Evolutionary conservation across 2,113 vertebrate genomes (phyloP).

Genomic region (Lasiurus borealis): DNA sequence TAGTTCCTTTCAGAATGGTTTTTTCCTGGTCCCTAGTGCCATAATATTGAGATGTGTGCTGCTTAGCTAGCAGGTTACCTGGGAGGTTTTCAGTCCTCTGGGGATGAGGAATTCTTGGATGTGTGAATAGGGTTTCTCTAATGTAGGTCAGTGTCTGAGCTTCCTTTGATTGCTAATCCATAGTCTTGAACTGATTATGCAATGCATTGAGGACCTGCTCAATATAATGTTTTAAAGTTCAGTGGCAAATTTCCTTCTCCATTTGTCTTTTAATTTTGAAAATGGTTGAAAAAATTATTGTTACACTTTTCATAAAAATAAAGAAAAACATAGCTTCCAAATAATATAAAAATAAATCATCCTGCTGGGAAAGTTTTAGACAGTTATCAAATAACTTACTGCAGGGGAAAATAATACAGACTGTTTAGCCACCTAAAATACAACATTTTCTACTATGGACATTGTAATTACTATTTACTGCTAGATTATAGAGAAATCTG

Average conservation of each 20-base stretch:
- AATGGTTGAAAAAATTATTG: slow-evolving; percentile 55
- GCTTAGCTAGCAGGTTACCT: slow-evolving; percentile 38
- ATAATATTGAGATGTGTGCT: slow-evolving; percentile 31
- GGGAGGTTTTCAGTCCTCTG: slow-evolving; percentile 51
- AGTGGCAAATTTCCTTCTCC: slow-evolving; percentile 55
- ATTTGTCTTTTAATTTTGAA: slow-evolving; percentile 73
- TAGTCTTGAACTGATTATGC: slow-evolving; percentile 76
- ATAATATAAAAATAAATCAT: slow-evolving; percentile 59
- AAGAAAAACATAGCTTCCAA: slow-evolving; percentile 48
- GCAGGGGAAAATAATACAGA: slow-evolving; percentile 69
- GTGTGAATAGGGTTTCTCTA: slow-evolving; percentile 52
- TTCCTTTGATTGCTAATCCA: slow-evolving; percentile 79
- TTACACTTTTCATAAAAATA: slow-evolving; percentile 30
- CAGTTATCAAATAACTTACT: slow-evolving; percentile 66
- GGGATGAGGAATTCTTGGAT: slow-evolving; percentile 67
- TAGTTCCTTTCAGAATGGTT: background rate
- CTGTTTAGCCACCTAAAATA: slow-evolving; percentile 67
- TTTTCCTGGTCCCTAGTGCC: background rate
- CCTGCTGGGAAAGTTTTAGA: slow-evolving; percentile 57
- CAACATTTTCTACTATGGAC: slow-evolving; percentile 66
- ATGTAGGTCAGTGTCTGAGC: slow-evolving; percentile 76
- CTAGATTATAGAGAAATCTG: slow-evolving; percentile 50
- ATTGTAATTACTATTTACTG: slow-evolving; percentile 72
- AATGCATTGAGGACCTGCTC: slow-evolving; percentile 65
- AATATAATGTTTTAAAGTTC: slow-evolving; percentile 75